phyloP scores from a whole-genome alignment of 2,113 vertebrate genomes.

The Notarius lentiginosus region DNA sequence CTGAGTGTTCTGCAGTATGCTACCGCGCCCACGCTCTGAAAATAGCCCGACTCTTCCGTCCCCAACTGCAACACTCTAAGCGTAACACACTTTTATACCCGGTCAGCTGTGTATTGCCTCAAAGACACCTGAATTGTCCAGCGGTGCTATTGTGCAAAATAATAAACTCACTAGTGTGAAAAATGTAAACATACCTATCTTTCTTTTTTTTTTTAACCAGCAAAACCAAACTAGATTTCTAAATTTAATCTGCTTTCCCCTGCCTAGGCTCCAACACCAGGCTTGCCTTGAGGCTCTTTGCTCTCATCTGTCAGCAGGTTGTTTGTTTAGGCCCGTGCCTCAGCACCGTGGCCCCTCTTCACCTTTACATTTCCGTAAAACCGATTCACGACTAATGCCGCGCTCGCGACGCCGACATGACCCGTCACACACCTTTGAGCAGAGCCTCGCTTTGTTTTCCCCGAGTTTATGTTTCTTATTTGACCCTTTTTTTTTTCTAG shows the following conservation, averaged over 20 bases:
- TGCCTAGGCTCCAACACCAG: not conserved
- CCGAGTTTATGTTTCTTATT: conserved; percentile 35
- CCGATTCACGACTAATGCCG: conserved; percentile 29
- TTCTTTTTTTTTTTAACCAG: not conserved
- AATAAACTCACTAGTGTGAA: conserved; percentile 10
- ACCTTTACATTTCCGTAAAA: conserved; percentile 49
- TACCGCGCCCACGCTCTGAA: conserved; percentile 26
- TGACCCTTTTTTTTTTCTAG: conserved; percentile 18
- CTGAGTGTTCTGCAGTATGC: conserved; percentile 22
- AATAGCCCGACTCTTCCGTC: conserved; percentile 36
- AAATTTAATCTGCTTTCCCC: conserved; percentile 32
- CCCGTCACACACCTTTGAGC: conserved; percentile 31
- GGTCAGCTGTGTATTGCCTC: not conserved
- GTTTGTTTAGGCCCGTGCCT: conserved; percentile 20
- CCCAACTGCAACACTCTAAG: conserved; percentile 1
- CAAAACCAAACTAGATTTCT: not conserved
- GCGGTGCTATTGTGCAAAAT: not conserved
- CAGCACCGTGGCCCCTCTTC: conserved; percentile 19
- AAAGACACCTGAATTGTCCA: not conserved
- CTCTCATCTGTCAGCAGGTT: conserved; percentile 9
- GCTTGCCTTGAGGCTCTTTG: conserved; percentile 11
- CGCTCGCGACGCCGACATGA: conserved; percentile 9
- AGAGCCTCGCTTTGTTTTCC: conserved; percentile 34
- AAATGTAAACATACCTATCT: not conserved
- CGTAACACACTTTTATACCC: not conserved